Percentiles rank a stretch among this genome's conserved stretches.
Conservation (phyloP, 2,797 vertebrate genomes). For the Perodicticus potto region DNA sequence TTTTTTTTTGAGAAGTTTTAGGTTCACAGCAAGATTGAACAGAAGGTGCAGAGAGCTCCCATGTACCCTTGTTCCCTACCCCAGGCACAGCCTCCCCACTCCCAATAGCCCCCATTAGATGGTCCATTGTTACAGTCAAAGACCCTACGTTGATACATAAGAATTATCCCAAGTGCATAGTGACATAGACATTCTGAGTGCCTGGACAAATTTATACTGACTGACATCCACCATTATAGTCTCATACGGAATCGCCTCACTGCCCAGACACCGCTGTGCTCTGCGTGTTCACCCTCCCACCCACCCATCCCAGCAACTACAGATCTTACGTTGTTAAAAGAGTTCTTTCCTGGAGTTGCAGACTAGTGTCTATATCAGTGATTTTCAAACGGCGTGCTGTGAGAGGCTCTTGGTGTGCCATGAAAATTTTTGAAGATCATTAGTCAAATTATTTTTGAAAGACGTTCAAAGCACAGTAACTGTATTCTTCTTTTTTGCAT, state of each 20-base stretch:
- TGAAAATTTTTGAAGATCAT: no score
- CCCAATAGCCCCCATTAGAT: no score
- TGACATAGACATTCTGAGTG: neutral
- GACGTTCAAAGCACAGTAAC: no score
- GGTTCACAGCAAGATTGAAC: neutral
- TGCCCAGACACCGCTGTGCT: neutral
- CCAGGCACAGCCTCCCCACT: neutral
- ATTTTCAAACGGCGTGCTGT: no score
- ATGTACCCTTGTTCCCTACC: fast-evolving
- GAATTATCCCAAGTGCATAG: neutral
- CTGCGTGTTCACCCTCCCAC: neutral
- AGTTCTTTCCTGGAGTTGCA: slow-evolving; percentile 30
- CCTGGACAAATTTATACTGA: neutral
- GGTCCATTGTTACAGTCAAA: no score
- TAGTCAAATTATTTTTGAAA: no score
- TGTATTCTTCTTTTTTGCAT: no score
- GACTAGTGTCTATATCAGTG: neutral
- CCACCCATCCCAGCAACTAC: neutral
- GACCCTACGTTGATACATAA: neutral
- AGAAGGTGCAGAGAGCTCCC: neutral
- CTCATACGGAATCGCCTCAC: neutral
- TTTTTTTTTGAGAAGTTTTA: neutral
- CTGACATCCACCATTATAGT: neutral
- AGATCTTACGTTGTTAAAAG: neutral
- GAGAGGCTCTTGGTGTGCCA: no score